Evolutionary conservation across 2,888 invertebrate genomes (phyloP).

Genomic region (Drosophila ochracea): DNA sequence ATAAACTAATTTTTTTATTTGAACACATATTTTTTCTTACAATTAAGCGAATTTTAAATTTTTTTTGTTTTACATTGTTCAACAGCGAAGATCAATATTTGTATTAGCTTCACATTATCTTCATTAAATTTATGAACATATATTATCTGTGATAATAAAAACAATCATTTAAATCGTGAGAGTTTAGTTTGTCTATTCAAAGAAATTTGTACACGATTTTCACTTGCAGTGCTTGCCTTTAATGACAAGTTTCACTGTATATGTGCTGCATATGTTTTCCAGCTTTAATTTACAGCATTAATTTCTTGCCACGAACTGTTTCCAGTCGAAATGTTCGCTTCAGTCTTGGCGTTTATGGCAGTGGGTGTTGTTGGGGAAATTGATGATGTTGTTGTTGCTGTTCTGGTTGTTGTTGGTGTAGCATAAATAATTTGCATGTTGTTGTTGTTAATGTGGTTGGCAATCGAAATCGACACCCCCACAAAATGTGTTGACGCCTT

Average conservation of each 20-base stretch:
- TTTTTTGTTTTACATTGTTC: not conserved
- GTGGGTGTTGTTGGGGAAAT: conserved; percentile 29
- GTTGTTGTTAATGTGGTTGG: conserved; percentile 26
- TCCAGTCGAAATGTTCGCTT: conserved; percentile 19
- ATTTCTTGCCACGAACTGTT: conserved; percentile 37
- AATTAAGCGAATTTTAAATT: not conserved
- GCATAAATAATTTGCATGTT: conserved; percentile 28
- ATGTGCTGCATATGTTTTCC: not conserved
- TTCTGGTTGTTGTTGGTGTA: not conserved
- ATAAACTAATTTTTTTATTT: not conserved
- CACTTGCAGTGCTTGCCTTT: not conserved
- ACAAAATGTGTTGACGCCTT: conserved; percentile 51
- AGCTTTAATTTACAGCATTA: conserved; percentile 30
- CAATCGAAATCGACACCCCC: conserved; percentile 64
- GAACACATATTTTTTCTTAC: not conserved
- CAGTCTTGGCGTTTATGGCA: conserved; percentile 21
- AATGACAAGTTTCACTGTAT: conserved; percentile 13
- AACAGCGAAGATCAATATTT: not conserved
- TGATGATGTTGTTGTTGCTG: conserved; percentile 8
- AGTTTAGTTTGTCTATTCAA: not conserved
- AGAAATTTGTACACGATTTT: not conserved
- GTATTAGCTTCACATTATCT: not conserved
- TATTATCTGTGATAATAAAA: not conserved
- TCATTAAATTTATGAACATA: not conserved
- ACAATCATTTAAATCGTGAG: not conserved